Base-by-base conservation (phyloP, 2,113 vertebrate species). In the Gambusia holbrooki region DNA sequence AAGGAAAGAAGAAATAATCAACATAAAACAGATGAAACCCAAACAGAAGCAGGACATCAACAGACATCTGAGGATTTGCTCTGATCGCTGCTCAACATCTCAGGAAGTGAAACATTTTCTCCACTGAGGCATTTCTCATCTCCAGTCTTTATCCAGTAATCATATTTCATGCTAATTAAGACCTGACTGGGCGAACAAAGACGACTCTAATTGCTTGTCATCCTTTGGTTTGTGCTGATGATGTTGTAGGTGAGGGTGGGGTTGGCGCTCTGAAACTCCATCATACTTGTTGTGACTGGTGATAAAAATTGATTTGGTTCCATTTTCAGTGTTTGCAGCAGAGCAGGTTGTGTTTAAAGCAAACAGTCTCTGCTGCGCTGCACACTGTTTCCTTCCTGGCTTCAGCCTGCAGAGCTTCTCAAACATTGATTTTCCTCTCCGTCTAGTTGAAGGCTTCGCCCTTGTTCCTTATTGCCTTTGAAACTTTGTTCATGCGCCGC, bases 131-230 rank as follows among this genome's bases (percentile, higher is more conserved):
- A 76, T 77, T 68, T 67, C 64, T 76, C 66, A 45, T 86, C 78
- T 62, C 62, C 67, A 71, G 84, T 63, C 80, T 66, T 78, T 69
- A 80, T 80, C 86, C 22, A 60, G 30, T 80, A 71, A 83, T 87
- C 80, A 5, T 12, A 66, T 80, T 87, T 84, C 80, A 76, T 84
- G 77, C 70, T 85, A 81, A 88, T 83, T 83, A 74, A 71, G 66
- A 85, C 71, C 80, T 74, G 87, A 90, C 87, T 85, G 82, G 86
- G 76, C 40, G 65, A 80, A 77, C 79, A 72, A 8, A 86, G 65
- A 84, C 7, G 33, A 32, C 65, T 79, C 71, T 80, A 84, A 87
- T 84, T 81, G 84, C 82, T 83, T 32, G 67, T 85, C 84, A 65
- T 76, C 66, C 64, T 19, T 0, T 1, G 67, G 84, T 83, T 86